Percentiles rank a stretch among this genome's conserved stretches.
Evolutionary conservation across 2,113 vertebrate species (phyloP).

Genomic region (rat (Rattus norvegicus)): DNA sequence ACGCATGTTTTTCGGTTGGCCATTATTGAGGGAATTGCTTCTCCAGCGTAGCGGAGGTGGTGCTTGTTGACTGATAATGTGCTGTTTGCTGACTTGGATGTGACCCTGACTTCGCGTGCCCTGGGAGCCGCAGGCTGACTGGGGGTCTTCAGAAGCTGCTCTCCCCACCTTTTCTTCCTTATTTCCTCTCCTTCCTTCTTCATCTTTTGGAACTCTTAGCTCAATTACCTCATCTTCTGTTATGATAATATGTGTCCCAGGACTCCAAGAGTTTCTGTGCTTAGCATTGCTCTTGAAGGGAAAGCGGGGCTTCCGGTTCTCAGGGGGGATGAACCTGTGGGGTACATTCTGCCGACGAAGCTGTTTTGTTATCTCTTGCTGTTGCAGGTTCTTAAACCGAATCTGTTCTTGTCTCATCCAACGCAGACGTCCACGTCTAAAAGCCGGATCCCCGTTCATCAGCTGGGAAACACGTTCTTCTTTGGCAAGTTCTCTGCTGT

Average conservation of each 20-base stretch:
- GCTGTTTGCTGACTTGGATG: conserved; percentile 89
- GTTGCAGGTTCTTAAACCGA: conserved; percentile 95
- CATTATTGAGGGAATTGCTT: conserved; percentile 95
- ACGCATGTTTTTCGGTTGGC: conserved; percentile 83
- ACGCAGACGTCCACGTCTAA: conserved; percentile 91
- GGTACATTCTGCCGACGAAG: conserved; percentile 94
- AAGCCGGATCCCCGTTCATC: conserved; percentile 89
- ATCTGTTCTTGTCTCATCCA: conserved; percentile 98
- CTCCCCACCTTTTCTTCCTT: conserved; percentile 78
- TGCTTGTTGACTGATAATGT: conserved; percentile 80
- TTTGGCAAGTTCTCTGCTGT: conserved; percentile 79
- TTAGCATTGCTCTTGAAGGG: conserved; percentile 98
- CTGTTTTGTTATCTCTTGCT: conserved; percentile 97
- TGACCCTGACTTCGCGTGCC: conserved; percentile 87
- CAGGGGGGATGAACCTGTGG: conserved; percentile 97
- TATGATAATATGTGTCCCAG: conserved; percentile 98
- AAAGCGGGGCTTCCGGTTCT: conserved; percentile 97
- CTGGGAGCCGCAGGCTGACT: conserved; percentile 84
- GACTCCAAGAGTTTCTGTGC: conserved; percentile 98
- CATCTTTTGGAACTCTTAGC: conserved; percentile 96
- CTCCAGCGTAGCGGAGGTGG: conserved; percentile 88
- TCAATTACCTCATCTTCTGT: conserved; percentile 97
- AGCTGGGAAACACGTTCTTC: conserved; percentile 88
- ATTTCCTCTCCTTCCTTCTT: conserved; percentile 85
- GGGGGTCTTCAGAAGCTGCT: conserved; percentile 84